Percentiles rank a stretch among this genome's conserved stretches.
phyloP scores from a whole-genome alignment of 2,113 vertebrate genomes.

The Pandion haliaetus region DNA sequence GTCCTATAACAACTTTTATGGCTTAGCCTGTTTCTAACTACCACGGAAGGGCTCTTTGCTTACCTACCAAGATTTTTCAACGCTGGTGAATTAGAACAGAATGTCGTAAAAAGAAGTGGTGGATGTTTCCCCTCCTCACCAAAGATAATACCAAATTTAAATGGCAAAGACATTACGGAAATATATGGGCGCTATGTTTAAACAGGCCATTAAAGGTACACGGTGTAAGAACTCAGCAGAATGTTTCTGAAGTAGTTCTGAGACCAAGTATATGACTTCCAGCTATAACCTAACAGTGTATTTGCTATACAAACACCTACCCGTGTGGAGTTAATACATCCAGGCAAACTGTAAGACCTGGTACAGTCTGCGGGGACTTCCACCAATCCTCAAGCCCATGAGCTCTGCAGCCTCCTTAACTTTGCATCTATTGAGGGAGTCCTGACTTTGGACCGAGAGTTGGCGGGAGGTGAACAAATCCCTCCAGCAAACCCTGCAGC shows the following conservation, averaged over 20 bases:
- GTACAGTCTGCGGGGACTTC: rapidly evolving
- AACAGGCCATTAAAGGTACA: not conserved
- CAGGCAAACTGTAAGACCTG: not conserved
- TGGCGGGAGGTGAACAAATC: not conserved
- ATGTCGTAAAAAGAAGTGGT: not conserved
- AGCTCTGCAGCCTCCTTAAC: not conserved
- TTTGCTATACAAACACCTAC: not conserved
- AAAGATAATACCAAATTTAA: not conserved
- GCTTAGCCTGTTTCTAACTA: not conserved
- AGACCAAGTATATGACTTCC: not conserved
- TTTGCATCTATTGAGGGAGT: not conserved
- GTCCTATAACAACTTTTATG: not conserved
- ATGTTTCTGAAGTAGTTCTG: not conserved
- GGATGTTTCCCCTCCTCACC: not conserved
- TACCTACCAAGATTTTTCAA: not conserved
- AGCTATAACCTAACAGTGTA: not conserved
- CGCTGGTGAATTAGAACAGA: not conserved
- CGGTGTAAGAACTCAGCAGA: not conserved
- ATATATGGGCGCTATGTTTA: not conserved
- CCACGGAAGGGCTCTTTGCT: not conserved
- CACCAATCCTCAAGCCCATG: not conserved
- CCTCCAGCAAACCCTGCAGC: not conserved
- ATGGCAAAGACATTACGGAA: not conserved
- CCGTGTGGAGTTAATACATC: not conserved
- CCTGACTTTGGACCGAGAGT: not conserved